Conservation (phyloP, 2,888 invertebrate species). For the Cantharis nigra region DNA sequence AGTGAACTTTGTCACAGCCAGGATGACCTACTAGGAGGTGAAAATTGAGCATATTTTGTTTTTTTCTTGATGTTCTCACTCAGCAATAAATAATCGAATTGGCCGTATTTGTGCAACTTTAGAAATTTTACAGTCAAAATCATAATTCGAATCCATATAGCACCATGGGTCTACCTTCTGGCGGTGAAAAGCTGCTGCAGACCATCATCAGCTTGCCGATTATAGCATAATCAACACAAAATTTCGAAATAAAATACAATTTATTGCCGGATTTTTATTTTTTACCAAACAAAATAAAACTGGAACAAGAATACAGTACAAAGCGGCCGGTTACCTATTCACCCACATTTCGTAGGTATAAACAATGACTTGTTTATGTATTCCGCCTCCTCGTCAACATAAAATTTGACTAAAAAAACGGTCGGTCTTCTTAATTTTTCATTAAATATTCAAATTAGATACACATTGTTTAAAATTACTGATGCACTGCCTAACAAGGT, state of each 20-base stretch:
- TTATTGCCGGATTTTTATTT: not conserved
- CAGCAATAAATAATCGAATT: too few species aligned
- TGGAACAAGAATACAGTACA: not conserved
- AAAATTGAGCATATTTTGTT: too few species aligned
- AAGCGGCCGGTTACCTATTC: not conserved
- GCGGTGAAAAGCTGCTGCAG: too few species aligned
- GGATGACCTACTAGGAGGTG: too few species aligned
- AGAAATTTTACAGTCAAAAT: too few species aligned
- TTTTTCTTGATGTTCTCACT: too few species aligned
- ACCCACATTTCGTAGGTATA: not conserved
- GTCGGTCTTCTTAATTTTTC: not conserved
- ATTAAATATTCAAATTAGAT: not conserved
- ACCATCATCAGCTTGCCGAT: not conserved
- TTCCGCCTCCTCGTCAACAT: not conserved
- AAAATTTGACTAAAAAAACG: not conserved
- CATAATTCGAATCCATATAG: too few species aligned
- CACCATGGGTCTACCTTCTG: too few species aligned
- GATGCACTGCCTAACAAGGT: not conserved
- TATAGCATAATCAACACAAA: not conserved
- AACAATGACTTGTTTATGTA: not conserved
- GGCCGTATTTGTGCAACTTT: too few species aligned
- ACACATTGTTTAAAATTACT: slow-evolving; percentile 1
- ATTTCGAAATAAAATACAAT: not conserved
- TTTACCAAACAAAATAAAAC: not conserved
- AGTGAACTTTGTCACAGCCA: too few species aligned